Percentiles rank a stretch among this genome's conserved stretches.
These are phyloP conservation scores for Rhamnusium bicolor DNA, from an alignment of 2,888 invertebrate genomes.

Conservation along the genomic window DNA sequence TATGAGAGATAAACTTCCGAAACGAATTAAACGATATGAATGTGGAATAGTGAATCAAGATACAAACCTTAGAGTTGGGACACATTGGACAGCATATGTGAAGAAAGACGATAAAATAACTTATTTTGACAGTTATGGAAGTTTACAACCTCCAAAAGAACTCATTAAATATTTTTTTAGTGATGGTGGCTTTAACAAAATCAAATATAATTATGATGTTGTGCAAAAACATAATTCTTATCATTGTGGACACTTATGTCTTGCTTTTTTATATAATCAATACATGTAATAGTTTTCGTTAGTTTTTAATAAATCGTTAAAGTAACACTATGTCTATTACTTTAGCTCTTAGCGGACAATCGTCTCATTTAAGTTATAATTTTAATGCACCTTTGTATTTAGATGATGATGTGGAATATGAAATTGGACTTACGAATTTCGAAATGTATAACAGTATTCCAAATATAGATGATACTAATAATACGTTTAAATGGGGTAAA, in stretches of 20 bases:
- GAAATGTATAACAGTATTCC: background rate
- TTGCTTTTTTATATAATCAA: constrained; percentile 6
- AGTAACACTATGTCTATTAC: background rate
- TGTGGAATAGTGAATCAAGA: background rate
- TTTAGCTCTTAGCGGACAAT: background rate
- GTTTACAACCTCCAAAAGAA: constrained; percentile 8
- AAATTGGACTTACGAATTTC: background rate
- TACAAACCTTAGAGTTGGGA: background rate
- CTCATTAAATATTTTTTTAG: background rate
- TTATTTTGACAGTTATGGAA: constrained; percentile 9
- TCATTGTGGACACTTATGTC: constrained; percentile 13
- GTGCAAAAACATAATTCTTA: background rate
- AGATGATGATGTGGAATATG: background rate
- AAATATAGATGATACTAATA: background rate
- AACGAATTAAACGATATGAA: constrained; percentile 6
- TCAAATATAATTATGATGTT: constrained; percentile 5
- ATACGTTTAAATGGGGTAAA: constrained; percentile 1
- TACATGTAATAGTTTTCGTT: background rate
- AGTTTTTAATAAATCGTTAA: background rate
- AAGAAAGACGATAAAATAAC: background rate
- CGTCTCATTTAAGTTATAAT: background rate
- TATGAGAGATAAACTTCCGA: background rate
- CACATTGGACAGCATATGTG: background rate
- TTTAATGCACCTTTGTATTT: constrained; percentile 2
- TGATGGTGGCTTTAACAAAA: constrained; percentile 11